Evolutionary conservation across 2,113 vertebrate genomes (phyloP).

Genomic region (Ammodramus savannarum): DNA sequence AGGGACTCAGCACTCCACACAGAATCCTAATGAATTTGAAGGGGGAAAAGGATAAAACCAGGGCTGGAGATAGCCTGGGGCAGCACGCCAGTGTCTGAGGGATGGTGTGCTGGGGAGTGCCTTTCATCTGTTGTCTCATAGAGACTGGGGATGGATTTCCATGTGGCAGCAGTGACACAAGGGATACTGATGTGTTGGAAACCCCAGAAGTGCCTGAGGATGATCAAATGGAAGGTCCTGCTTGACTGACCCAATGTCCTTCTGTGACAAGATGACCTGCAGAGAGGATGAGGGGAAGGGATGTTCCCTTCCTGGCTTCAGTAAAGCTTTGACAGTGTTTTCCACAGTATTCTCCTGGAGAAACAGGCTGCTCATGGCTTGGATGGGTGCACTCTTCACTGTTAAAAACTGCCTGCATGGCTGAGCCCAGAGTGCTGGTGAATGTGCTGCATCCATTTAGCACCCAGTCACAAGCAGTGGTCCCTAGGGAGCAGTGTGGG

Average conservation of each 20-base stretch:
- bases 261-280: not conserved
- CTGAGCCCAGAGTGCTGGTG: not conserved
- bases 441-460: not conserved
- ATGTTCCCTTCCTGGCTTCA: not conserved
- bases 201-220: not conserved
- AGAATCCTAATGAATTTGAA: not conserved
- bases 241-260: not conserved
- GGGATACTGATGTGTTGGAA: not conserved
- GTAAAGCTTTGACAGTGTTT: not conserved
- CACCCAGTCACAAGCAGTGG: not conserved
- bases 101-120: not conserved
- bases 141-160: not conserved
- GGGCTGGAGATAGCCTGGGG: not conserved
- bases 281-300: not conserved
- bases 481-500: not conserved
- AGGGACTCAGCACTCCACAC: not conserved
- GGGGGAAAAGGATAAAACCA: not conserved
- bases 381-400: not conserved
- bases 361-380: not conserved
- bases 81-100: not conserved
- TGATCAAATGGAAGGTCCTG: not conserved
- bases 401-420: not conserved
- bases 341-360: not conserved
- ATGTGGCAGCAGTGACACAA: not conserved
- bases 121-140: not conserved